These are phyloP conservation scores for Pollenia labialis DNA, from an alignment of 2,888 invertebrate species.

Conservation along the genomic window DNA sequence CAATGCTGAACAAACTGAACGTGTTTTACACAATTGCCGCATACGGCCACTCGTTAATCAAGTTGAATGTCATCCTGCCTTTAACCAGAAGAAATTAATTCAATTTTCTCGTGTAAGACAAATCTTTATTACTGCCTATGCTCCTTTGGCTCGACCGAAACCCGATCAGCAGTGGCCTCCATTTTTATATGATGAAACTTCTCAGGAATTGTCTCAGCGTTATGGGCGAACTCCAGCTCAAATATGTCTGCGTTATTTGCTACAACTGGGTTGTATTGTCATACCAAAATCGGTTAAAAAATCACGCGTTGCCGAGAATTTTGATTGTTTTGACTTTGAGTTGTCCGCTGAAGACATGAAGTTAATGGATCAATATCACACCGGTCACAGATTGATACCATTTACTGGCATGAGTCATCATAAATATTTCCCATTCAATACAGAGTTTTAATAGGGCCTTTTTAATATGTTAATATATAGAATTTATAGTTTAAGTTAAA, in stretches of 20 bases:
- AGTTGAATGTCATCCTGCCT: conserved; percentile 83
- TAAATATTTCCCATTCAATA: conserved; percentile 81
- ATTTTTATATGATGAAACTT: conserved; percentile 81
- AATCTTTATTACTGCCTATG: conserved; percentile 89
- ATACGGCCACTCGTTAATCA: conserved; percentile 83
- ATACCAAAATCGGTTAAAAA: conserved; percentile 86
- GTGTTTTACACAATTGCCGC: conserved; percentile 79
- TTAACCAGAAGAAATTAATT: conserved; percentile 85
- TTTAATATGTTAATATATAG: neutral
- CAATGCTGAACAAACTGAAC: conserved; percentile 81
- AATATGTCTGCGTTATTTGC: conserved; percentile 87
- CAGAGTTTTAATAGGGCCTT: conserved; percentile 76
- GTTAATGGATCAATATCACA: conserved; percentile 78
- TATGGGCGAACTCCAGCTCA: conserved; percentile 88
- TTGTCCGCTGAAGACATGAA: conserved; percentile 85
- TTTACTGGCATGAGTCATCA: conserved; percentile 80
- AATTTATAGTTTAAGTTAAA: neutral
- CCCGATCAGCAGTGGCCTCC: conserved; percentile 85
- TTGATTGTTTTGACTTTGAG: conserved; percentile 86
- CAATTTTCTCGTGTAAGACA: conserved; percentile 87
- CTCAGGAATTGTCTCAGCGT: conserved; percentile 86
- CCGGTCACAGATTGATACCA: conserved; percentile 79
- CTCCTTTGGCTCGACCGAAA: conserved; percentile 88
- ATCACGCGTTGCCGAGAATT: conserved; percentile 85
- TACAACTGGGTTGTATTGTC: conserved; percentile 85